These are phyloP conservation scores for Dissostichus mawsoni DNA, from an alignment of 2,113 vertebrate species.

Conservation along the genomic window DNA sequence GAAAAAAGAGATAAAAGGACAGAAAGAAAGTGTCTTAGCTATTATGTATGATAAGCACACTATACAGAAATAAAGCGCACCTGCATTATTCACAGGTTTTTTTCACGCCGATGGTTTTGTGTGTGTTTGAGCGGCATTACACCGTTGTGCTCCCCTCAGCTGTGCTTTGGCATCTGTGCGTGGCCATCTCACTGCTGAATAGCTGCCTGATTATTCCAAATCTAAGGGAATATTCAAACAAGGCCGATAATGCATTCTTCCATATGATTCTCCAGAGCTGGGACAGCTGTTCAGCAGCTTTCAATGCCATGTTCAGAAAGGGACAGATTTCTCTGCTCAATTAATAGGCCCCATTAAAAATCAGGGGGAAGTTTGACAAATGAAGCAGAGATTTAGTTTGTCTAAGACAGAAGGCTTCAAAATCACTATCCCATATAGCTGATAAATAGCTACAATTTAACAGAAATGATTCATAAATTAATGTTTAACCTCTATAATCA, in stretches of 20 bases:
- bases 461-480: slow-evolving; percentile 49
- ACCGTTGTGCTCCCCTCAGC: slow-evolving; percentile 74
- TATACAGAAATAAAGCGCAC: slow-evolving; percentile 67
- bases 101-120: slow-evolving; percentile 54
- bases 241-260: slow-evolving; percentile 82
- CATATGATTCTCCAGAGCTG: slow-evolving; percentile 81
- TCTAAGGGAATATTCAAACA: slow-evolving; percentile 82
- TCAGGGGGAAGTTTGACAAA: slow-evolving; percentile 68
- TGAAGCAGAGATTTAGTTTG: slow-evolving; percentile 60
- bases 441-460: slow-evolving; percentile 48
- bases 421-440: slow-evolving; percentile 22
- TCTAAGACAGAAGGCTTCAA: slow-evolving; percentile 41
- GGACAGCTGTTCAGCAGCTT: slow-evolving; percentile 82
- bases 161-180: slow-evolving; percentile 82
- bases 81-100: slow-evolving; percentile 75
- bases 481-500: slow-evolving; percentile 62
- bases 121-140: slow-evolving; percentile 61
- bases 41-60: slow-evolving; percentile 71
- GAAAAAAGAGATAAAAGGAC: slow-evolving; percentile 53
- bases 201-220: slow-evolving; percentile 84
- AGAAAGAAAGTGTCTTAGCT: slow-evolving; percentile 55
- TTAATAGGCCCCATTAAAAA: slow-evolving; percentile 77
- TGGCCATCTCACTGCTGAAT: slow-evolving; percentile 80
- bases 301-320: slow-evolving; percentile 72
- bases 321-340: slow-evolving; percentile 79